A percentile compares a stretch with the other conserved stretches of the same genome.
These are phyloP conservation scores for Mimachlamys varia DNA, from an alignment of 2,888 invertebrate species.

Conservation along the genomic window DNA sequence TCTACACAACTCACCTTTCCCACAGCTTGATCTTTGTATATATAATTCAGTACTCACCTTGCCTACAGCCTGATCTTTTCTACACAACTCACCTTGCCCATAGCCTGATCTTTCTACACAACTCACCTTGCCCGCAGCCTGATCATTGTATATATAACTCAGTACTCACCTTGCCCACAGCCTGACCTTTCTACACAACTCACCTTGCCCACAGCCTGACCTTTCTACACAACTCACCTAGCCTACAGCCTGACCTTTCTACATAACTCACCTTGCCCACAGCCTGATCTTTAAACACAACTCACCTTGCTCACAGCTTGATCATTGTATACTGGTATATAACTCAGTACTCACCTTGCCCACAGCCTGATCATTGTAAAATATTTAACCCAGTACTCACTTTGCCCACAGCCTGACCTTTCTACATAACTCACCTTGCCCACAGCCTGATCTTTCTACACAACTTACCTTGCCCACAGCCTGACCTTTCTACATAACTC, in stretches of 20 bases:
- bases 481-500: background rate
- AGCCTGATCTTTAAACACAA: background rate
- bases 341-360: too few relatives aligned
- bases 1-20: too few relatives aligned
- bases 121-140: conserved; percentile 1
- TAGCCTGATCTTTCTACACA: background rate
- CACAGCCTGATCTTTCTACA: conserved; percentile 39
- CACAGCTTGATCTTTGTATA: too few relatives aligned
- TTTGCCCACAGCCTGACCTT: background rate
- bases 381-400: background rate
- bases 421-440: conserved; percentile 19
- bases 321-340: conserved; percentile 1
- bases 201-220: background rate
- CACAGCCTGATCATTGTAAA: background rate
- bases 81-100: background rate
- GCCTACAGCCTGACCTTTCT: background rate
- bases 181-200: background rate
- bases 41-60: too few relatives aligned
- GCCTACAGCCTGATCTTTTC: too few relatives aligned
- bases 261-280: too few relatives aligned
- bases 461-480: background rate
- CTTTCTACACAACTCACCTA: background rate
- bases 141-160: background rate
- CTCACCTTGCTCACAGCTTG: background rate
- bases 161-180: background rate